A percentile compares a stretch with the other conserved stretches of the same genome.
phyloP scores from a whole-genome alignment of 2,797 vertebrate genomes.

The Sylvia borin region DNA sequence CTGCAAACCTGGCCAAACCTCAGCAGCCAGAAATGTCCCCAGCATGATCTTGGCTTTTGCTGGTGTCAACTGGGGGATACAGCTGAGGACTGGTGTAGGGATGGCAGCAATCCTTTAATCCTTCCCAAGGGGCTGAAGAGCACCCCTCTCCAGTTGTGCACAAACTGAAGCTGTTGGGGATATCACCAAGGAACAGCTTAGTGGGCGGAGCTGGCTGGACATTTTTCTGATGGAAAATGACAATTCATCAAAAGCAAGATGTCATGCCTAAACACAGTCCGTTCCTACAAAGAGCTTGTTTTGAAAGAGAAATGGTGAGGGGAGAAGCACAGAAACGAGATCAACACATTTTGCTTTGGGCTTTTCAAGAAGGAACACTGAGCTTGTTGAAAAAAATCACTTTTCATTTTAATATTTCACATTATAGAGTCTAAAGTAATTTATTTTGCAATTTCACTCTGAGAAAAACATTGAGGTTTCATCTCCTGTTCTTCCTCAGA shows the following conservation, averaged over 20 bases:
- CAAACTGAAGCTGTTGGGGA: background rate
- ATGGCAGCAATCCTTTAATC: background rate
- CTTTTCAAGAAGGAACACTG: background rate
- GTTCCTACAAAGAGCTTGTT: background rate
- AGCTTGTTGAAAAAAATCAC: background rate
- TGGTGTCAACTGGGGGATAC: fast-evolving
- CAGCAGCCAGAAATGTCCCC: background rate
- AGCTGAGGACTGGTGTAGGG: fast-evolving
- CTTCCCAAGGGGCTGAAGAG: fast-evolving
- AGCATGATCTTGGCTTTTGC: fast-evolving
- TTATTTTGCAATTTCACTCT: slow-evolving; percentile 21
- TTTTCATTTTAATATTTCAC: slow-evolving; percentile 40
- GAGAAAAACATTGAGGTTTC: slow-evolving; percentile 5
- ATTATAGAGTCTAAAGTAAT: background rate
- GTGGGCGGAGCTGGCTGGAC: background rate
- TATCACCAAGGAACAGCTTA: background rate
- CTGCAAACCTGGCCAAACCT: background rate
- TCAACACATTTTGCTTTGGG: slow-evolving; percentile 32
- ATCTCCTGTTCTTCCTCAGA: slow-evolving; percentile 31
- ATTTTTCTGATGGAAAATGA: background rate
- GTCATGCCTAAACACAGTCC: background rate
- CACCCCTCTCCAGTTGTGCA: background rate
- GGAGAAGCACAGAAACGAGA: background rate
- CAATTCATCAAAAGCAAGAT: background rate
- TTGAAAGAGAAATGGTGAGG: background rate